phyloP scores from a whole-genome alignment of 2,113 vertebrate species.

The Sapayoa aenigma region DNA sequence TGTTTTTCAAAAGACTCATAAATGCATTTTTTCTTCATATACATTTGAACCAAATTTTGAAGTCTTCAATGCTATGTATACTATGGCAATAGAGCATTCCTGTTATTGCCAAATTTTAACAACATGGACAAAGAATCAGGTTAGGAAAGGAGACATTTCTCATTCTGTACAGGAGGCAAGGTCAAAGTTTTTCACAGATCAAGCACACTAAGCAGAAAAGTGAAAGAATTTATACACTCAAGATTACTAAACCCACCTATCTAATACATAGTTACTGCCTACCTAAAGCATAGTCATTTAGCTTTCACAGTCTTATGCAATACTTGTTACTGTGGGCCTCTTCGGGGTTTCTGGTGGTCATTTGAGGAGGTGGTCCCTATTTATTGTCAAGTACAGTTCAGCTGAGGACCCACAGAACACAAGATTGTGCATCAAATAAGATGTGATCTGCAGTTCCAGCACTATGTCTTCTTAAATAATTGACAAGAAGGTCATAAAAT shows the following conservation, averaged over 20 bases:
- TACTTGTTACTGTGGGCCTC: neutral
- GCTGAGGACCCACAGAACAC: fast-evolving
- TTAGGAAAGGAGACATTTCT: neutral
- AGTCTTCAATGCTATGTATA: neutral
- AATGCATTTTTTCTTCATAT: neutral
- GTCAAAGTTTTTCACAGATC: neutral
- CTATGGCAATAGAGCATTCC: neutral
- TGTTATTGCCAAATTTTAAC: neutral
- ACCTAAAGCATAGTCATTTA: neutral
- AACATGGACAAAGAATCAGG: neutral
- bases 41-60: neutral
- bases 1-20: neutral
- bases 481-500: neutral
- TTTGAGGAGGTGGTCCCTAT: neutral
- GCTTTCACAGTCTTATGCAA: neutral
- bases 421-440: neutral
- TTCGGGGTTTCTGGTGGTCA: neutral
- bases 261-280: too few species aligned
- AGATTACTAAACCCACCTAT: neutral
- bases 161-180: neutral
- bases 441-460: neutral
- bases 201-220: neutral
- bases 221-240: neutral
- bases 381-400: neutral
- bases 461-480: neutral